Evolutionary conservation across 2,888 invertebrate species (phyloP), one percentile per base, ranked within the genome.

Genomic region (Cheilosia soror): DNA sequence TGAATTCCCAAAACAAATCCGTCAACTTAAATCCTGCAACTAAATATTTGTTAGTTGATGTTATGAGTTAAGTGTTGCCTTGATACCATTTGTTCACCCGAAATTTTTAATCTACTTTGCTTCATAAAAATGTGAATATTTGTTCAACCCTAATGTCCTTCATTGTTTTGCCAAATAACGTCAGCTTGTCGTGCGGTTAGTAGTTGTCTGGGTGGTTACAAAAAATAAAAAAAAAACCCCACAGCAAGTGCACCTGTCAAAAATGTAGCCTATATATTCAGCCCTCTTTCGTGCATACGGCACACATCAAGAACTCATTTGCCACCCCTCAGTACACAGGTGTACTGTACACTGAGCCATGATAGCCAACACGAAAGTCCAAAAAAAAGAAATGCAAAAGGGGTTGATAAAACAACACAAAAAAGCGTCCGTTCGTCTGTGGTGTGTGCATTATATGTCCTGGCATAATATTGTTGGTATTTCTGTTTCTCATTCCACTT

Each of bases 311-410:
- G 69, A 69, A 60, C 75, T 65, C 71, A 75, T 84, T 84, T 75
- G 55, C 84, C 66, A 76, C 84, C 80, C 79, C 60, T 84, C 68
- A 20, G 47, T 25, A 79, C 79, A 84, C 84, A 80, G 84, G 79
- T 84, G 60, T 55, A 57, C 20, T 20, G 20, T 20, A 20, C 20
- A 20, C 20, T 20, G 20, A 20, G 20, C 42, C 60, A 65, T 55
- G 65, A 55, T 75, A 55, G 60, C 33, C 44, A 53, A 60, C 63
- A 83, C 63, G 68, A 51, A 75, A 79, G 57, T 47, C 69, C 51
- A 31, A 77, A 82, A 72, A 9, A 62, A 53, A 68, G 11, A 11
- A 37, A 37, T 9, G 9, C 37, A 83, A 63, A 68, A 82, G 66
- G 82, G 82, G 77, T 66, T 49, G 62, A 63, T 29, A 69, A 55